These are phyloP conservation scores for Aurelia coerulea DNA, from an alignment of 30 jellyfish, hydroid and myxozoan genomes.

Conservation along the genomic window DNA sequence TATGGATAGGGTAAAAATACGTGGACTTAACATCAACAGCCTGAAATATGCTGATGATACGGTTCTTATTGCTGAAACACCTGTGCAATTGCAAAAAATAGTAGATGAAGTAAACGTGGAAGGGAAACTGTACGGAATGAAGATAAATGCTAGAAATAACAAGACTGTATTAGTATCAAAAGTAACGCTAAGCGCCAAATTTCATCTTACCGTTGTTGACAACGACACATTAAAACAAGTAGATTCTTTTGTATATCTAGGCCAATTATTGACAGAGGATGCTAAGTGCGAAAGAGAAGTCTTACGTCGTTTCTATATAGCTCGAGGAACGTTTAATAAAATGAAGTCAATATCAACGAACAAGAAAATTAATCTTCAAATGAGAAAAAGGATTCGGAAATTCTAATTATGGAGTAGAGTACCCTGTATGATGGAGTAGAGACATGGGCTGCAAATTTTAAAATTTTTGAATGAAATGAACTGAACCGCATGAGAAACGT, in stretches of 20 bases:
- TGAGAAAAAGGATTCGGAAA: too few species aligned
- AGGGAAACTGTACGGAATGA: constrained; percentile 36
- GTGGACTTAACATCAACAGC: constrained; percentile 34
- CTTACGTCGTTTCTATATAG: neutral
- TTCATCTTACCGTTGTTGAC: constrained; percentile 12
- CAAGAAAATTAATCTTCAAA: too few species aligned
- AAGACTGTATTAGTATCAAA: constrained; percentile 23
- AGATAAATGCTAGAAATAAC: constrained; percentile 3
- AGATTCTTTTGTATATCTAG: constrained; percentile 2
- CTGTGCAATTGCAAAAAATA: constrained; percentile 31
- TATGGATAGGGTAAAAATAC: constrained; percentile 5
- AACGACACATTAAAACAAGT: constrained; percentile 1
- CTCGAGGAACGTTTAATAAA: neutral
- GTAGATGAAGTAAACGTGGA: constrained; percentile 18
- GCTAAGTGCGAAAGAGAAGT: constrained; percentile 12
- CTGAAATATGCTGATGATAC: constrained; percentile 38
- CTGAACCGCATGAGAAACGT: too few species aligned
- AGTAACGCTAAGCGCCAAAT: constrained; percentile 24
- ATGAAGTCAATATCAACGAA: too few species aligned
- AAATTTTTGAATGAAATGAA: too few species aligned
- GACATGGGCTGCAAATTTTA: neutral
- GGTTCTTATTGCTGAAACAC: constrained; percentile 14
- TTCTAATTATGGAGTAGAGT: too few species aligned
- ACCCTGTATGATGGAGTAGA: too few species aligned
- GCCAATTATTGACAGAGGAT: constrained; percentile 18